A percentile compares a stretch with the other conserved stretches of the same genome.
Conservation (phyloP, 2,113 vertebrate genomes). For the Daphoenositta chrysoptera region DNA sequence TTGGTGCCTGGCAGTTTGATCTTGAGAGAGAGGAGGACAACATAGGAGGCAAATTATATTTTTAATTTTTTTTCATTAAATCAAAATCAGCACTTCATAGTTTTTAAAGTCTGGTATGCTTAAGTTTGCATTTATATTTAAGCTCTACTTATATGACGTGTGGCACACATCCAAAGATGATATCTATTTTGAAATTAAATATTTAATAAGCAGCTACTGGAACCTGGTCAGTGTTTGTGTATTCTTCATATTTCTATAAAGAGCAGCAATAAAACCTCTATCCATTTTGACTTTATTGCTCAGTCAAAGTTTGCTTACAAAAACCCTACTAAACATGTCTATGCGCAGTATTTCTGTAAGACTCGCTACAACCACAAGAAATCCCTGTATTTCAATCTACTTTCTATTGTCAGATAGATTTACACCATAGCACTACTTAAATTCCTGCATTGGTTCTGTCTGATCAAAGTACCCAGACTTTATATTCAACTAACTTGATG, state of each 20-base stretch:
- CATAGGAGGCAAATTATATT: background rate
- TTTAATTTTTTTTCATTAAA: background rate
- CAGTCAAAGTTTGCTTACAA: background rate
- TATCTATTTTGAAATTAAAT: background rate
- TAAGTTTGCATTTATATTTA: background rate
- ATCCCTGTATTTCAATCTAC: background rate
- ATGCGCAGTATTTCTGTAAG: background rate
- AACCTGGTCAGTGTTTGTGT: background rate
- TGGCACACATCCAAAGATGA: background rate
- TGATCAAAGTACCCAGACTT: background rate
- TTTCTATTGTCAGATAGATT: background rate
- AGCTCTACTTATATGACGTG: background rate
- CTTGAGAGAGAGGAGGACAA: background rate
- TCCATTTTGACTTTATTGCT: background rate
- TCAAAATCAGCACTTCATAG: background rate
- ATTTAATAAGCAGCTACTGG: background rate
- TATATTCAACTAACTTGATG: background rate
- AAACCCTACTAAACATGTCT: background rate
- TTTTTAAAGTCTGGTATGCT: background rate
- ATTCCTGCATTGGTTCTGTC: background rate
- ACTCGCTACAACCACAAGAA: background rate
- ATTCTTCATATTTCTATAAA: background rate
- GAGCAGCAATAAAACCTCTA: background rate
- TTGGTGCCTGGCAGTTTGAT: background rate
- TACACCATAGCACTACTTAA: background rate